Evolutionary conservation across 2,888 invertebrate species (phyloP).

Genomic region (Oscheius sp.): DNA sequence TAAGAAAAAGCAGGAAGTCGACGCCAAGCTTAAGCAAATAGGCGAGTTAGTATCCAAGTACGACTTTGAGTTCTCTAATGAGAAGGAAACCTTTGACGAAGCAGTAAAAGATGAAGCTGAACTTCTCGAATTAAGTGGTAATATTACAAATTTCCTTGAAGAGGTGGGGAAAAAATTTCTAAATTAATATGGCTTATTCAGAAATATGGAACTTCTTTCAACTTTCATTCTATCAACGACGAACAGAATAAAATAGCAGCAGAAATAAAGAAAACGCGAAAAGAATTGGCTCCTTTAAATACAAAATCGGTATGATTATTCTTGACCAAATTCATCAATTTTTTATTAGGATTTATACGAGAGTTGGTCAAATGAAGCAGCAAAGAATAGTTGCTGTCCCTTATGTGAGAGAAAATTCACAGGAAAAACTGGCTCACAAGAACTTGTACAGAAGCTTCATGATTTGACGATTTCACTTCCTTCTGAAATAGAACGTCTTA

Average conservation of each 20-base stretch:
- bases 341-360: conserved; percentile 48
- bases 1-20: not conserved
- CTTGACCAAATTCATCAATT: not conserved
- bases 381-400: conserved; percentile 51
- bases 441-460: conserved; percentile 38
- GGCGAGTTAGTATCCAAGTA: not conserved
- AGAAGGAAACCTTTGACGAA: not conserved
- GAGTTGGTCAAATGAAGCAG: conserved; percentile 47
- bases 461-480: conserved; percentile 46
- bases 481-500: conserved; percentile 35
- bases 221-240: not conserved
- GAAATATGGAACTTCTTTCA: not conserved
- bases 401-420: conserved; percentile 57
- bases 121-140: not conserved
- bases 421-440: conserved; percentile 39
- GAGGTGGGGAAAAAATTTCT: not conserved
- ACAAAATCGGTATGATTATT: conserved; percentile 32
- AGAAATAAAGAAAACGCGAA: conserved; percentile 37
- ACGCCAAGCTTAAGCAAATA: not conserved
- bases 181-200: not conserved
- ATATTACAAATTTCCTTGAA: not conserved
- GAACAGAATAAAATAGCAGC: not conserved
- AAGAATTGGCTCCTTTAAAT: conserved; percentile 48
- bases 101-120: not conserved
- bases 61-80: not conserved